Base-by-base conservation (phyloP, 2,888 invertebrate genomes). In the Pyrrhia umbra region DNA sequence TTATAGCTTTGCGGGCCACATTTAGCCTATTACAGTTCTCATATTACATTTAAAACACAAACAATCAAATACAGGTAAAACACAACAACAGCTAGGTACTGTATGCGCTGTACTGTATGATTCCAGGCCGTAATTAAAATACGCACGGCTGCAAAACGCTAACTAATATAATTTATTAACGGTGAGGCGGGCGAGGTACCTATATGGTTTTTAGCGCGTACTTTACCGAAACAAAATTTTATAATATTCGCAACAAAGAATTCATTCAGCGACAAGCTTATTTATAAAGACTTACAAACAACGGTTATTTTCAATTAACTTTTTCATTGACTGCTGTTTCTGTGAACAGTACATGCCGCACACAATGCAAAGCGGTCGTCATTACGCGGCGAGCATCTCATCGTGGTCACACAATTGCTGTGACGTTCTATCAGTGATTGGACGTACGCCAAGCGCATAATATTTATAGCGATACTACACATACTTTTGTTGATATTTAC, bases 401-500 rank as follows among this genome's bases (percentile, higher is more conserved):
- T 30, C 23, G 30, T 15, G 34, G 20, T 45, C 46, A 63, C 34
- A 50, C 42, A 34, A 30, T 51, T 9, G 46, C 42, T 15, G 39
- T 56, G 47, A 16, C 30, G 30, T 34, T 27, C 50, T 13, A 25
- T 34, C 30, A 18, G 27, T 15, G 37, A 30, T 51, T 74, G 75
- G 55, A 51, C 6, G n/a, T 16, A 18, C n/a, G 68, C 70, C 70
- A 60, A 51, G 18, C 20, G 15, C 15, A 2, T 30, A 51, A 50
- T 70, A 70, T 70, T 70, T 74, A 68, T 40, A 60, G 51, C 42
- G 10, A 42, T 34, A 47, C 37, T 39, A 51, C 34, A 21, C 4
- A 27, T n/a, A 9, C 55, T 25, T 21, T 27, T 37, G 30, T 25
- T 6, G 42, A 47, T 39, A n/a, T 34, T 54, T 1, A 18, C 34